Conservation (phyloP, 2,113 vertebrate species). For the Nerophis ophidion region DNA sequence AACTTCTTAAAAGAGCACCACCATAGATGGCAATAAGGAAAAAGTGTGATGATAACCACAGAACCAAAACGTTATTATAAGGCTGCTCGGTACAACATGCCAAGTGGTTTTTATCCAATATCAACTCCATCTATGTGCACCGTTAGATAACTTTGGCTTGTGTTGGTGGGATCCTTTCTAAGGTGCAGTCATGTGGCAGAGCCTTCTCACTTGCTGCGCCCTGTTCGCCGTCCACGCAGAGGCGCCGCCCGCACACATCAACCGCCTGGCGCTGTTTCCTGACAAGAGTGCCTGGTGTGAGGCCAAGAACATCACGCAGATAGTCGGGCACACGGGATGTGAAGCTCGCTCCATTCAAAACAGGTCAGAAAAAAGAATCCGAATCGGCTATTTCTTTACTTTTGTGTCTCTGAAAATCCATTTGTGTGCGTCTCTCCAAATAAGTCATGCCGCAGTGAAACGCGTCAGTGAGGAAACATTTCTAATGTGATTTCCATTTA, state of each 20-base stretch:
- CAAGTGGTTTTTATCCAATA: no score
- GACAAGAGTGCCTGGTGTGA: conserved; percentile 99
- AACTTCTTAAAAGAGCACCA: no score
- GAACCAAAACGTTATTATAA: no score
- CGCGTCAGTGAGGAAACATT: neutral
- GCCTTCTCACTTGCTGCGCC: conserved; percentile 66
- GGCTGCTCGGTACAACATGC: no score
- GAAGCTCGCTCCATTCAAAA: conserved; percentile 96
- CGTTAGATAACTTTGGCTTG: conserved; percentile 1
- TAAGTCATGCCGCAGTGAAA: no score
- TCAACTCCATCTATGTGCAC: no score
- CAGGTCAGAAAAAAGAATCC: conserved; percentile 76
- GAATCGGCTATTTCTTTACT: conserved; percentile 30
- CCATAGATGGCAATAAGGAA: no score
- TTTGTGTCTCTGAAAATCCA: conserved; percentile 5
- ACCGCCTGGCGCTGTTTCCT: conserved; percentile 94
- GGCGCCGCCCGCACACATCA: conserved; percentile 88
- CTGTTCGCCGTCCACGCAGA: conserved; percentile 79
- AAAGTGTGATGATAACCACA: no score
- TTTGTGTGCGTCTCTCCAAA: neutral
- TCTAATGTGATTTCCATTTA: conserved; percentile 2
- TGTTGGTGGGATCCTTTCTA: conserved; percentile 51
- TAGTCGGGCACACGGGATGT: conserved; percentile 95
- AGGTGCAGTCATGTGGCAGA: conserved; percentile 74
- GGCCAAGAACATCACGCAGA: conserved; percentile 99